A percentile compares a stretch with the other conserved stretches of the same genome.
phyloP scores from a whole-genome alignment of 2,888 invertebrate species.

The Sarcophaga subvicina region DNA sequence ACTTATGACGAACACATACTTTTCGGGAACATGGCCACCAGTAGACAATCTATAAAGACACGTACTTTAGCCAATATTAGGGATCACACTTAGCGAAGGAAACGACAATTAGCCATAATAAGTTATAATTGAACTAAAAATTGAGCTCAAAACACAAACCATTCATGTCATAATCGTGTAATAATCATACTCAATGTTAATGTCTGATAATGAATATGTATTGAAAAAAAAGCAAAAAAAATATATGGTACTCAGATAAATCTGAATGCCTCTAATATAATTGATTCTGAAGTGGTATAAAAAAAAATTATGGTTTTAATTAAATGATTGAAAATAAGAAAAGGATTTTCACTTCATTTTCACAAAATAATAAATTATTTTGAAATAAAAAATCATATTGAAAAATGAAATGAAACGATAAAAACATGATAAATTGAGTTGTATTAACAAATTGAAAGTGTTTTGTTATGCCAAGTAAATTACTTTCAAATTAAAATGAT shows the following conservation, averaged over 20 bases:
- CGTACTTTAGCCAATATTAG: no score
- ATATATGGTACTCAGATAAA: not conserved
- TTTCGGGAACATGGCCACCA: no score
- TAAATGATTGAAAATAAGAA: conserved; percentile 49
- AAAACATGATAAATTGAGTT: conserved; percentile 37
- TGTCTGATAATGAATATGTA: no score
- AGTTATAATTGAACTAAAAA: no score
- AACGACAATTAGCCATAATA: no score
- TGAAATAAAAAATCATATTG: not conserved
- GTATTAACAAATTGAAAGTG: conserved; percentile 24
- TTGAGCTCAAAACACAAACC: no score
- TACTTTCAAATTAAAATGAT: conserved; percentile 17
- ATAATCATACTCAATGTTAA: no score
- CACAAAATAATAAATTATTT: conserved; percentile 23
- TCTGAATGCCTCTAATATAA: conserved; percentile 36
- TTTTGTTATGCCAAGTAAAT: conserved; percentile 6
- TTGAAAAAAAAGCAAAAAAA: not conserved
- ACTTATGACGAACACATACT: conserved; percentile 15
- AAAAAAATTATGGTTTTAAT: conserved; percentile 49
- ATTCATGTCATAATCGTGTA: no score
- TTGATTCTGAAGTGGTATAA: no score
- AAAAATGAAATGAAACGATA: conserved; percentile 8
- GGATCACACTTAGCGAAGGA: no score
- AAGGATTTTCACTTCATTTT: conserved; percentile 49
- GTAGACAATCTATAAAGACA: no score